These are phyloP conservation scores for Myathropa florea DNA, from an alignment of 2,888 invertebrate genomes.

Conservation along the genomic window DNA sequence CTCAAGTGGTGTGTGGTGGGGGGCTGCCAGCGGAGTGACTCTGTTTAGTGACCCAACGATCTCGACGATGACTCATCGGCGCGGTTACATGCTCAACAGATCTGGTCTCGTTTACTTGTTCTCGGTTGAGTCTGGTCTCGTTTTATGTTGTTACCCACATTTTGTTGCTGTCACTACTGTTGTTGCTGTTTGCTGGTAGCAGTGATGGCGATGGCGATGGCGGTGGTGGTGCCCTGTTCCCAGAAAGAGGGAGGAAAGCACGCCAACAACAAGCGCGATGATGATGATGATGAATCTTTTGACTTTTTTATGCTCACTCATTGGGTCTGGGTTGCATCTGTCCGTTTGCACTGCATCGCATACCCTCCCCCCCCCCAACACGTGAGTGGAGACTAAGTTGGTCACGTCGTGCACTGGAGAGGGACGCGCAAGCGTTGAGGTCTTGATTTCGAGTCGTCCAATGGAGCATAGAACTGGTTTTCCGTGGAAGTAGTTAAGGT, in stretches of 20 bases:
- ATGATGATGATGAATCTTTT: slow-evolving; percentile 63
- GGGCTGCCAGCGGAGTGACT: not conserved
- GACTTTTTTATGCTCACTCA: slow-evolving; percentile 22
- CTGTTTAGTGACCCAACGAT: slow-evolving; percentile 54
- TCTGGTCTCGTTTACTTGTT: slow-evolving; percentile 34
- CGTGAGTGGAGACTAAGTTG: slow-evolving; percentile 28
- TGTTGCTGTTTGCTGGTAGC: not conserved
- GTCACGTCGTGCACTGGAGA: slow-evolving; percentile 51
- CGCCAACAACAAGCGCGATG: slow-evolving; percentile 18
- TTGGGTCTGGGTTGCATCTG: slow-evolving; percentile 65
- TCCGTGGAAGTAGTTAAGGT: slow-evolving; percentile 64
- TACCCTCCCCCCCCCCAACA: not conserved
- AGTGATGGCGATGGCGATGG: not conserved
- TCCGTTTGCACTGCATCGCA: not conserved
- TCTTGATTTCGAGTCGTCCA: slow-evolving; percentile 55
- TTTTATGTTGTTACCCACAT: slow-evolving; percentile 36
- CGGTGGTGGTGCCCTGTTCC: not conserved
- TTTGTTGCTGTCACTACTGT: not conserved
- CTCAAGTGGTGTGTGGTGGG: not conserved
- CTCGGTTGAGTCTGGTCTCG: slow-evolving; percentile 59
- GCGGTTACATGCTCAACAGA: slow-evolving; percentile 12
- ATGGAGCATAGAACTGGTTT: slow-evolving; percentile 48
- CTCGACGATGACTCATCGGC: slow-evolving; percentile 56
- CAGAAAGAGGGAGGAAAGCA: slow-evolving; percentile 43
- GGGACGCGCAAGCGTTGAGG: slow-evolving; percentile 42